These are phyloP conservation scores for Lates calcarifer DNA, from an alignment of 2,113 vertebrate species.

Conservation along the genomic window DNA sequence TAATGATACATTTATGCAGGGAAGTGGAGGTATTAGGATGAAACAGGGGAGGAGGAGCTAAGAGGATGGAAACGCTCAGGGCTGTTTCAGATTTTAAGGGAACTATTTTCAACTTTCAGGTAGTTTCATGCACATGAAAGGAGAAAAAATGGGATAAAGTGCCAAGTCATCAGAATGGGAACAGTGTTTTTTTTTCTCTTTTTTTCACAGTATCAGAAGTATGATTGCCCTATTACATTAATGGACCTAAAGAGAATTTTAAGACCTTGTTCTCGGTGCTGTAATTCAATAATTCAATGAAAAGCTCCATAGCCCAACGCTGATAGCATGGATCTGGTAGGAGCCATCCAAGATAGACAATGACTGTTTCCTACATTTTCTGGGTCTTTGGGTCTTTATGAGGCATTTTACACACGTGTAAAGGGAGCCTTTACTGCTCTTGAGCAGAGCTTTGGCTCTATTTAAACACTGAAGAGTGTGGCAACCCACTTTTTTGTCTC, in stretches of 20 bases:
- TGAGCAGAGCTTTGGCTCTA: constrained; percentile 51
- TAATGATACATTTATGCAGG: constrained; percentile 80
- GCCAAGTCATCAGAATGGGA: constrained; percentile 41
- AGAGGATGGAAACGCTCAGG: constrained; percentile 56
- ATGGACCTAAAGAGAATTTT: constrained; percentile 60
- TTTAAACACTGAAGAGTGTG: constrained; percentile 45
- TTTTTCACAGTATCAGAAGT: constrained; percentile 29
- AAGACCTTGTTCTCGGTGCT: constrained; percentile 55
- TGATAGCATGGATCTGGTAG: constrained; percentile 49
- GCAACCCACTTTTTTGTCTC: constrained; percentile 18
- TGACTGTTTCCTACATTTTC: constrained; percentile 61
- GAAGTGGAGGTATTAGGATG: constrained; percentile 75
- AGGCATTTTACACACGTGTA: constrained; percentile 74
- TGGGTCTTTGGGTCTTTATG: constrained; percentile 75
- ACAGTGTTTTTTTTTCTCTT: constrained; percentile 4
- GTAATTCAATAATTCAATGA: constrained; percentile 68
- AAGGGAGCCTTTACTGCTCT: constrained; percentile 64
- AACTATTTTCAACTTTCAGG: constrained; percentile 62
- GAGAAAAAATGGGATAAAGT: constrained; percentile 52
- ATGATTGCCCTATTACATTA: constrained; percentile 66
- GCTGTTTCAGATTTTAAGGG: constrained; percentile 57
- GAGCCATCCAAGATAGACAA: constrained; percentile 50
- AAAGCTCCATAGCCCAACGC: constrained; percentile 55
- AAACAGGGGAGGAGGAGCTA: constrained; percentile 69
- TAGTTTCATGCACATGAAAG: constrained; percentile 61